phyloP scores from a whole-genome alignment of 1,140 invertebrate species.

The Pseudomyrmex concolor region DNA sequence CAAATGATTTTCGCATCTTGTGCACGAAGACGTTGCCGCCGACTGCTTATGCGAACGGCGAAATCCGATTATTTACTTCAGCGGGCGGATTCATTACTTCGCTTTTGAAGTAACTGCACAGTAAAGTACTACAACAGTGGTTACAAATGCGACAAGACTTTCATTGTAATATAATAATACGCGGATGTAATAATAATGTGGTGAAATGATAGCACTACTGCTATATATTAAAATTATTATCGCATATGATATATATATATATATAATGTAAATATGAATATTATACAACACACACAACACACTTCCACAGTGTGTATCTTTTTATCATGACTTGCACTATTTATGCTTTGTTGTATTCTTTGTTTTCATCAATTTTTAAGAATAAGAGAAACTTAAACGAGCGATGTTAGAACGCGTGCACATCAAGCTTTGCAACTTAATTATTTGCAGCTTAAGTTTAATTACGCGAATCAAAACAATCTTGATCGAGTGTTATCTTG shows the following conservation, averaged over 20 bases:
- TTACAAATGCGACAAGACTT: conserved; percentile 40
- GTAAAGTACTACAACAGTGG: conserved; percentile 30
- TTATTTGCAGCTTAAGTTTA: not conserved
- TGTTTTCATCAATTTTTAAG: not conserved
- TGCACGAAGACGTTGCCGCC: conserved; percentile 17
- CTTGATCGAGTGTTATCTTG: conserved; percentile 19
- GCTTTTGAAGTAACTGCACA: conserved; percentile 49
- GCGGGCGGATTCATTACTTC: conserved; percentile 52
- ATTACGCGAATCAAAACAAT: conserved; percentile 12
- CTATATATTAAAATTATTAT: conserved; percentile 5
- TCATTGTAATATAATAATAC: conserved; percentile 10
- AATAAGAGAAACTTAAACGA: not conserved
- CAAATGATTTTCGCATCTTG: conserved; percentile 44
- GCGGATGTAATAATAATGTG: conserved; percentile 23
- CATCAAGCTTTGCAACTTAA: not conserved
- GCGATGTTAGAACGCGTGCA: not conserved
- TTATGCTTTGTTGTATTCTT: too few relatives aligned
- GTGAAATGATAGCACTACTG: not conserved
- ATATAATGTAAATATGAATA: conserved; percentile 6
- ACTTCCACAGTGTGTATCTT: too few relatives aligned
- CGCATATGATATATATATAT: not conserved
- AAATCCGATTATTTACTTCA: conserved; percentile 60
- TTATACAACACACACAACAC: not conserved
- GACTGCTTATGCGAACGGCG: conserved; percentile 14
- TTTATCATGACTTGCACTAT: not conserved